Percentiles rank a stretch among this genome's conserved stretches.
Conservation (phyloP, 2,888 invertebrate genomes). For the Caenorhabditis wallacei region DNA sequence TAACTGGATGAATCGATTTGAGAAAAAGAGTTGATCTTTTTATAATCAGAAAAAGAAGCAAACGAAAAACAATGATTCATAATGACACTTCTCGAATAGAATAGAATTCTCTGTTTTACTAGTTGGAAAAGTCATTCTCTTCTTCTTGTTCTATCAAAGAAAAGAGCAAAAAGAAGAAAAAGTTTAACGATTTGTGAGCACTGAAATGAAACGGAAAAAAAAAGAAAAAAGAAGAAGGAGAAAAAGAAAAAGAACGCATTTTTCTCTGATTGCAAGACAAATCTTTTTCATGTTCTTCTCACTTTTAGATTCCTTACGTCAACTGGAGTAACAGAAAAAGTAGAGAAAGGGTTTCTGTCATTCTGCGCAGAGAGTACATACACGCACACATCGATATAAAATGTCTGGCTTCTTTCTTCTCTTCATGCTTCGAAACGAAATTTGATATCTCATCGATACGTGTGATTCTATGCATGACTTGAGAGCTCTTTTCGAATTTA, state of each 20-base stretch:
- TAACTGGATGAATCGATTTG: not conserved
- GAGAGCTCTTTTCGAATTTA: not conserved
- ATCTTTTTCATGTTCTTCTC: slow-evolving; percentile 22
- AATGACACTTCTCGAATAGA: no score
- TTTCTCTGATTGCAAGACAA: slow-evolving; percentile 25
- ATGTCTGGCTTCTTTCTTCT: slow-evolving; percentile 18
- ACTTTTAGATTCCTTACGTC: slow-evolving; percentile 5
- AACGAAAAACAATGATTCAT: no score
- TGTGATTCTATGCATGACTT: slow-evolving; percentile 35
- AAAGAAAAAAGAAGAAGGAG: slow-evolving; percentile 7
- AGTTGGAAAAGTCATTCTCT: not conserved
- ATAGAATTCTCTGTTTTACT: no score
- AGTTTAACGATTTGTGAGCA: slow-evolving; percentile 38
- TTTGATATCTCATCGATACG: slow-evolving; percentile 34
- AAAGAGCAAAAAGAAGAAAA: slow-evolving; percentile 20
- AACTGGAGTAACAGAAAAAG: not conserved
- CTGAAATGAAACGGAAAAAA: slow-evolving; percentile 4
- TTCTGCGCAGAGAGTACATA: slow-evolving; percentile 20
- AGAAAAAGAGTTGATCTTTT: no score
- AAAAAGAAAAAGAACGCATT: slow-evolving; percentile 29
- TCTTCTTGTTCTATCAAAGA: not conserved
- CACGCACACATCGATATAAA: slow-evolving; percentile 37
- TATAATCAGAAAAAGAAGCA: not conserved
- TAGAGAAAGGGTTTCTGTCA: slow-evolving; percentile 14
- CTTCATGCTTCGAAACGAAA: slow-evolving; percentile 1